Evolutionary conservation across 1,140 invertebrate species (phyloP).

Genomic region (Schmidtea mediterranea): DNA sequence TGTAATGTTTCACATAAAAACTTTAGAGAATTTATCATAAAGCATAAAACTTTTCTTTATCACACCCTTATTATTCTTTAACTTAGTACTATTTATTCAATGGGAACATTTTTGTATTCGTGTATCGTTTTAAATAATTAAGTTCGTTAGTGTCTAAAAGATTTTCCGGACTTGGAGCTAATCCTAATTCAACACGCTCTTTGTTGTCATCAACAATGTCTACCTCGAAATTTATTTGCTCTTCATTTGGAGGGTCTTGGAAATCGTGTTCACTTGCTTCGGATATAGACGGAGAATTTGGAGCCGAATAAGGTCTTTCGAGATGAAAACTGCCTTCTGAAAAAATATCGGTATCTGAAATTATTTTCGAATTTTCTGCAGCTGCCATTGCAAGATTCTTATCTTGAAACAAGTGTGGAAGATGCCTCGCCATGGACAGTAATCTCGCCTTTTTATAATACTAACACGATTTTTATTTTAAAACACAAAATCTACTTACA

Average conservation of each 20-base stretch:
- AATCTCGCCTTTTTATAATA: conserved; percentile 1
- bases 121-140: too few species aligned
- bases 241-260: too few species aligned
- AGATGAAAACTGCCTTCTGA: background rate
- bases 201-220: conserved; percentile 2
- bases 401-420: background rate
- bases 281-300: background rate
- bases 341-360: background rate
- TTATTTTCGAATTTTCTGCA: background rate
- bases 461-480: background rate
- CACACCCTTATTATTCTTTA: too few species aligned
- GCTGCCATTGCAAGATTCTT: background rate
- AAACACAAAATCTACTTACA: background rate
- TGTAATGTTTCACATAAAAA: too few species aligned
- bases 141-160: too few species aligned
- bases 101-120: too few species aligned
- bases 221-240: background rate
- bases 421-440: background rate
- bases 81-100: too few species aligned
- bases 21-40: too few species aligned
- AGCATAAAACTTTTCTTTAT: too few species aligned
- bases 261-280: background rate
- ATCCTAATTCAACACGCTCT: conserved; percentile 4
- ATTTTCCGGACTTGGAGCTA: background rate
- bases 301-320: background rate